A percentile compares a stretch with the other conserved stretches of the same genome.
phyloP scores from a whole-genome alignment of 2,888 invertebrate species.

The Coecobrya sp. region DNA sequence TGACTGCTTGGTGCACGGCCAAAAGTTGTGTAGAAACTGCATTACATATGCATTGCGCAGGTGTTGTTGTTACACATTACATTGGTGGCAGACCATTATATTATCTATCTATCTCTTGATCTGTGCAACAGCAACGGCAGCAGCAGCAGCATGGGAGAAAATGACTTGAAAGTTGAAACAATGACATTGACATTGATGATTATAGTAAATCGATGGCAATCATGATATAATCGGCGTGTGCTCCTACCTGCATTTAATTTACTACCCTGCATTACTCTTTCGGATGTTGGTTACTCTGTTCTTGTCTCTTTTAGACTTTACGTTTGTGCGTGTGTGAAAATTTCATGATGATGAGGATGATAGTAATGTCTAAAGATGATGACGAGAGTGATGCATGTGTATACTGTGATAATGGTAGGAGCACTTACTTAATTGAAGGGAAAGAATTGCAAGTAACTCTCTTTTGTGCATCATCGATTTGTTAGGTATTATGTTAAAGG shows the following conservation, averaged over 20 bases:
- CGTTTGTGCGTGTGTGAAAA: constrained; percentile 33
- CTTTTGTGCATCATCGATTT: neutral
- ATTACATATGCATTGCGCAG: constrained; percentile 51
- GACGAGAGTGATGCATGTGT: neutral
- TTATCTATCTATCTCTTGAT: neutral
- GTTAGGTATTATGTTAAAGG: constrained; percentile 5
- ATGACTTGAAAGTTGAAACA: constrained; percentile 71
- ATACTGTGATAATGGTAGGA: neutral
- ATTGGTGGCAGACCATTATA: neutral
- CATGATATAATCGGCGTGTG: constrained; percentile 77
- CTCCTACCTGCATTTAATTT: neutral
- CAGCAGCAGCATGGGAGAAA: constrained; percentile 54
- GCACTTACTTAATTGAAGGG: constrained; percentile 27
- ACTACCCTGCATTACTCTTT: constrained; percentile 29
- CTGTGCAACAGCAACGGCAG: neutral
- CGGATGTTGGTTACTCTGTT: constrained; percentile 2
- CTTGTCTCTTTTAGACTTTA: neutral
- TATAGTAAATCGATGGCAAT: constrained; percentile 68
- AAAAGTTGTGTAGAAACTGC: constrained; percentile 47
- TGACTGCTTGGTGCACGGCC: neutral
- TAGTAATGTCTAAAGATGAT: neutral
- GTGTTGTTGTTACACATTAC: constrained; percentile 50
- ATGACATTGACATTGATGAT: constrained; percentile 73
- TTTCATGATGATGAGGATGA: neutral
- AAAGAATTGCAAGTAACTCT: neutral